phyloP scores from a whole-genome alignment of 2,888 invertebrate species.

The Lypha dubia region DNA sequence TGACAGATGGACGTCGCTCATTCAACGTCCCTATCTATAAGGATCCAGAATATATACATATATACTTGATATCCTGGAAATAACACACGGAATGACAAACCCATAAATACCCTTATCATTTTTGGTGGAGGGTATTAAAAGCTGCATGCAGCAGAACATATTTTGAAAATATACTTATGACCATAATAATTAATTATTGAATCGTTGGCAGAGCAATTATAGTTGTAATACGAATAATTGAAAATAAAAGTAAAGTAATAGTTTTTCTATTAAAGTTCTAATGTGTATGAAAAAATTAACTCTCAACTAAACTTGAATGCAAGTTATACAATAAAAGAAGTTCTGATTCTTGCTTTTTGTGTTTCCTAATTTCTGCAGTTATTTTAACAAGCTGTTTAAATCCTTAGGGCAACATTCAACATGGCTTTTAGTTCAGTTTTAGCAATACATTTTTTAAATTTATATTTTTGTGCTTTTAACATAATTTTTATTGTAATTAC shows the following conservation, averaged over 20 bases:
- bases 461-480: not conserved
- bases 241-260: constrained; percentile 30
- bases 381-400: constrained; percentile 8
- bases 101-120: no score
- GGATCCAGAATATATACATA: no score
- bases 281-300: not conserved
- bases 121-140: no score
- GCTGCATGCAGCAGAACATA: constrained; percentile 68
- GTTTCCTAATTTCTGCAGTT: constrained; percentile 16
- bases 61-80: no score
- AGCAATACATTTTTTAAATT: not conserved
- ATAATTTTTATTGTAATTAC: constrained; percentile 84
- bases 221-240: constrained; percentile 61
- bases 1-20: no score
- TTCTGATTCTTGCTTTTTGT: not conserved
- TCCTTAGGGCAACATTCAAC: constrained; percentile 13
- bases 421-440: constrained; percentile 13
- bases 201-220: constrained; percentile 71
- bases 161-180: constrained; percentile 65
- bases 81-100: no score
- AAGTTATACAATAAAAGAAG: not conserved
- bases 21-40: no score
- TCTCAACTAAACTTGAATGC: constrained; percentile 4
- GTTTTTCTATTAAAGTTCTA: not conserved
- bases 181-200: constrained; percentile 74